A percentile compares a stretch with the other conserved stretches of the same genome.
phyloP scores from a whole-genome alignment of 2,888 invertebrate genomes.

The Herminia tarsipennalis region DNA sequence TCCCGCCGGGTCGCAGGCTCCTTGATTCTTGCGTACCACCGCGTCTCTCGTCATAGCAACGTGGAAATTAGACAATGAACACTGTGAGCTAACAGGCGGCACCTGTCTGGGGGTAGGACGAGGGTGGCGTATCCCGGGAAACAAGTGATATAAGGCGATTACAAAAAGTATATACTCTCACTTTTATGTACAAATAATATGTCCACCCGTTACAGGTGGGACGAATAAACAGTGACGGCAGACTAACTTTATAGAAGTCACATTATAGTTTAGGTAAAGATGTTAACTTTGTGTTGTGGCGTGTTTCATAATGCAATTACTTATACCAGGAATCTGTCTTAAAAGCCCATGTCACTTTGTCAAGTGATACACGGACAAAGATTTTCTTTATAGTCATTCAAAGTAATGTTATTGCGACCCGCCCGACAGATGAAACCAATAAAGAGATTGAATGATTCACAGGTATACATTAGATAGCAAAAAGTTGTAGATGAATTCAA shows the following conservation, averaged over 20 bases:
- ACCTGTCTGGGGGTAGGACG: slow-evolving; percentile 26
- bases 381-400: too few species aligned
- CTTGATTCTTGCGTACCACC: slow-evolving; percentile 32
- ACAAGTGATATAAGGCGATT: slow-evolving; percentile 36
- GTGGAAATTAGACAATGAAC: slow-evolving; percentile 57
- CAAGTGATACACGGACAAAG: too few species aligned
- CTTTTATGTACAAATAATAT: slow-evolving; percentile 23
- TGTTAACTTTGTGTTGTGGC: too few species aligned
- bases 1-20: slow-evolving; percentile 26
- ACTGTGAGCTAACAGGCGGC: slow-evolving; percentile 47
- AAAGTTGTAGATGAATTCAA: too few species aligned
- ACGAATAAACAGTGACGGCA: neutral
- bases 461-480: too few species aligned
- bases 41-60: slow-evolving; percentile 65
- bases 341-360: too few species aligned
- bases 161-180: slow-evolving; percentile 36
- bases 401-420: too few species aligned
- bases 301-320: too few species aligned
- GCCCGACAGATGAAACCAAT: too few species aligned
- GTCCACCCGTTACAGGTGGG: neutral
- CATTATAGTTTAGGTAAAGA: too few species aligned
- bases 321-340: too few species aligned
- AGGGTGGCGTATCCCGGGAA: slow-evolving; percentile 32
- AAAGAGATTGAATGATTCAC: too few species aligned
- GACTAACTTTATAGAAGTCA: neutral